Evolutionary conservation across 1,140 invertebrate species (phyloP).

Genomic region (Eumaeus atala): DNA sequence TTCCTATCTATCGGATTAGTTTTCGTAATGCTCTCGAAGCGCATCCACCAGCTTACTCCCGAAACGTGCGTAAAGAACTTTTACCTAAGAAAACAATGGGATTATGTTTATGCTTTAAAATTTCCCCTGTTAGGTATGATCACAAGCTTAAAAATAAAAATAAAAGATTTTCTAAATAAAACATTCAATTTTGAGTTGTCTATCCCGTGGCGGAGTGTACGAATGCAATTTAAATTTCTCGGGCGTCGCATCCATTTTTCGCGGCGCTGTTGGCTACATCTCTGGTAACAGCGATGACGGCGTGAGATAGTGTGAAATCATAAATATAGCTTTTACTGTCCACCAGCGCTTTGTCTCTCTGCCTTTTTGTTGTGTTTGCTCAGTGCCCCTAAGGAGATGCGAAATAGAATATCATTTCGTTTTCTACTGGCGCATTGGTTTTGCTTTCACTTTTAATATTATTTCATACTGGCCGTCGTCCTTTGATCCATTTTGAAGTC

Average conservation of each 20-base stretch:
- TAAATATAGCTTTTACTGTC: conserved; percentile 60
- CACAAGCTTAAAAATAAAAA: too few species aligned
- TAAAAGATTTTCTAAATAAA: too few species aligned
- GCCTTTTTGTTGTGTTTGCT: conserved; percentile 41
- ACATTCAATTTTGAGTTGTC: too few species aligned
- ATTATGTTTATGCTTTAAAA: too few species aligned
- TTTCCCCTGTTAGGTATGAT: too few species aligned
- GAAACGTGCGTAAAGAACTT: too few species aligned
- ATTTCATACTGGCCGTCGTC: background rate
- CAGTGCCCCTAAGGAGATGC: conserved; percentile 28
- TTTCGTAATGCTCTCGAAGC: too few species aligned
- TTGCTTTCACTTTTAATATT: conserved; percentile 17
- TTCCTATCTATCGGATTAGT: too few species aligned
- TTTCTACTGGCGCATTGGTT: conserved; percentile 14
- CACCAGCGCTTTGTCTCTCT: conserved; percentile 42
- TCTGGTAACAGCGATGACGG: conserved; percentile 44
- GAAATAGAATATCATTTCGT: conserved; percentile 26
- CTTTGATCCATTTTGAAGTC: too few species aligned
- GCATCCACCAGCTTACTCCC: too few species aligned
- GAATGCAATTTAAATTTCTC: conserved; percentile 8
- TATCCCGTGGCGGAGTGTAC: background rate
- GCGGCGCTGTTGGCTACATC: conserved; percentile 21
- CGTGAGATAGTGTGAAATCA: conserved; percentile 56
- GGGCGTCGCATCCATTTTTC: conserved; percentile 32
- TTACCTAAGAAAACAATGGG: too few species aligned